Evolutionary conservation across 2,113 vertebrate genomes (phyloP).

Genomic region (Hemiscyllium ocellatum): DNA sequence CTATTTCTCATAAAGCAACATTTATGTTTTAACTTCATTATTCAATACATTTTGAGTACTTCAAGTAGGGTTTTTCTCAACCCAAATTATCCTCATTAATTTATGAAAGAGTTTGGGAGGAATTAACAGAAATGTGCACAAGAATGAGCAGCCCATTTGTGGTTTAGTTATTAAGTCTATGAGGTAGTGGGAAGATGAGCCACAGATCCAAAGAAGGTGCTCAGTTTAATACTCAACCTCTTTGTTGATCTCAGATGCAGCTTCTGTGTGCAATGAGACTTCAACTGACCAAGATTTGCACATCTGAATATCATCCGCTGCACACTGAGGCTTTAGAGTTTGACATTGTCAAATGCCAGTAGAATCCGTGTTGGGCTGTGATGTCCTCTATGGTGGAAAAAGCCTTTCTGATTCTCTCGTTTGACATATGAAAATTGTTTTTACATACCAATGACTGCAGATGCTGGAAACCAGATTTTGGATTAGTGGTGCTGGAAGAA

Average conservation of each 20-base stretch:
- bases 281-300: background rate
- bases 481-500: no score
- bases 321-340: background rate
- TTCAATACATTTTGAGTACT: background rate
- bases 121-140: background rate
- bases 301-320: background rate
- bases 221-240: background rate
- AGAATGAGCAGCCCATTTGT: background rate
- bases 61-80: background rate
- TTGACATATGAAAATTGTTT: background rate
- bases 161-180: background rate
- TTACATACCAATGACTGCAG: no score
- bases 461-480: no score
- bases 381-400: background rate
- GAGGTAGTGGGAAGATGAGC: background rate
- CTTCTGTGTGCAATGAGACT: background rate
- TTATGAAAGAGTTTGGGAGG: background rate
- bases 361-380: background rate
- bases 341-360: background rate
- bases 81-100: background rate
- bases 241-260: background rate
- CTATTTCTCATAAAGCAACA: background rate
- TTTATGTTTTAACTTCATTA: constrained; percentile 4
- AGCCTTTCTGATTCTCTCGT: background rate
- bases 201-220: background rate